Evolutionary conservation across 2,888 invertebrate genomes (phyloP), one percentile per base, ranked within the genome.

Genomic region (Eupithecia dodoneata): DNA sequence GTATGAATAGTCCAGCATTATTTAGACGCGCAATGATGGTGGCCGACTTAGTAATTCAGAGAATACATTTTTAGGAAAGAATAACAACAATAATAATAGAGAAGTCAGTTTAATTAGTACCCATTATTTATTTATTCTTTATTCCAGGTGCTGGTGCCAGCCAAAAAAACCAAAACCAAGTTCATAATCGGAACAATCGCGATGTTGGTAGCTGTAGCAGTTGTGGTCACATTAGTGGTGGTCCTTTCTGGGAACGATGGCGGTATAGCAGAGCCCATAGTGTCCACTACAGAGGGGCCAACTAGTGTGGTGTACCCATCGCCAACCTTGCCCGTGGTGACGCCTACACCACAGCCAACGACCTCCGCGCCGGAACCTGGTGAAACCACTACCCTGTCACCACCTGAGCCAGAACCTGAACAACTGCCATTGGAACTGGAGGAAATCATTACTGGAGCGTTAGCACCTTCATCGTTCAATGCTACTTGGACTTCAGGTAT

Each of bases 401-500:
- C 75, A 30, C 49, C 55, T 2, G 41, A n/a, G 0, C 45, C 59
- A 5, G 78, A 55, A 2, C 59, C 66, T 10, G 78, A 47, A 4
- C 74, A 52, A 44, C 18, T 12, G 49, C 82, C 81, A 0, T 47
- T 97, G 82, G 95, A 95, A 74, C 94, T 98, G 78, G 97, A 97
- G 78, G 97, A 98, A 83, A 95, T 98, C 83, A 95, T 98, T 30
- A 95, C 94, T 59, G 97, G 97, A 71, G 96, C 95, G 79, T 96
- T 97, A 80, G 92, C 96, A 15, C 95, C 97, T 0, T 95, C 95
- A 78, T 94, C 96, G 66, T 98, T 98, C 90, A 98, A 98, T 90
- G 98, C 97, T 74, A 96, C 97, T 71, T 98, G 98, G 98, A 95
- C 97, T 76, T 96, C 97, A 89, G 97, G 98, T 97, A 76, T 52